Percentiles rank a stretch among this genome's conserved stretches.
These are phyloP conservation scores for Bembecia ichneumoniformis DNA, from an alignment of 2,888 invertebrate species.

Conservation along the genomic window DNA sequence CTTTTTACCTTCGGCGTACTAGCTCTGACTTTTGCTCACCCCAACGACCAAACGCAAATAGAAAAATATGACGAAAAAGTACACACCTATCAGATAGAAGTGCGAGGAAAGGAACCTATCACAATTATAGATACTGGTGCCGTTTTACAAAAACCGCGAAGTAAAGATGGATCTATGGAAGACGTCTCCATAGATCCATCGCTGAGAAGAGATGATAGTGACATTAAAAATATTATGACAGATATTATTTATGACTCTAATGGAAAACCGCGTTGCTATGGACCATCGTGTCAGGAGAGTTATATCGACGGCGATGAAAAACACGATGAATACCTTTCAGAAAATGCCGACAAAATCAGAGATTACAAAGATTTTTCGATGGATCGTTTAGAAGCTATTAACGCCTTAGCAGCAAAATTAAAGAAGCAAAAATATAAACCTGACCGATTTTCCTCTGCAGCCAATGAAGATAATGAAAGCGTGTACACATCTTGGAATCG, in stretches of 20 bases:
- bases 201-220: constrained; percentile 33
- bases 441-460: constrained; percentile 24
- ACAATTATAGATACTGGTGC: constrained; percentile 69
- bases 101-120: constrained; percentile 71
- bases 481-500: constrained; percentile 65
- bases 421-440: constrained; percentile 55
- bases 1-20: constrained; percentile 40
- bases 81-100: constrained; percentile 67
- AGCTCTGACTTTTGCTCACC: constrained; percentile 33
- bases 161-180: constrained; percentile 34
- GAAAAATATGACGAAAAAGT: constrained; percentile 47
- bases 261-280: constrained; percentile 51
- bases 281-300: constrained; percentile 59
- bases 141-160: constrained; percentile 19
- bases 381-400: constrained; percentile 58
- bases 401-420: constrained; percentile 57
- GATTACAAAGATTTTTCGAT: constrained; percentile 49
- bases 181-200: constrained; percentile 24
- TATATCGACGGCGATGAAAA: constrained; percentile 42
- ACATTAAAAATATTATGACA: constrained; percentile 54
- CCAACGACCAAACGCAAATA: constrained; percentile 40
- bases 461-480: constrained; percentile 31
- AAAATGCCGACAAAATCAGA: constrained; percentile 73
- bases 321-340: constrained; percentile 74
- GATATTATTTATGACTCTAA: constrained; percentile 54